These are phyloP conservation scores for Conomelus anceps DNA, from an alignment of 2,888 invertebrate genomes.

Conservation along the genomic window DNA sequence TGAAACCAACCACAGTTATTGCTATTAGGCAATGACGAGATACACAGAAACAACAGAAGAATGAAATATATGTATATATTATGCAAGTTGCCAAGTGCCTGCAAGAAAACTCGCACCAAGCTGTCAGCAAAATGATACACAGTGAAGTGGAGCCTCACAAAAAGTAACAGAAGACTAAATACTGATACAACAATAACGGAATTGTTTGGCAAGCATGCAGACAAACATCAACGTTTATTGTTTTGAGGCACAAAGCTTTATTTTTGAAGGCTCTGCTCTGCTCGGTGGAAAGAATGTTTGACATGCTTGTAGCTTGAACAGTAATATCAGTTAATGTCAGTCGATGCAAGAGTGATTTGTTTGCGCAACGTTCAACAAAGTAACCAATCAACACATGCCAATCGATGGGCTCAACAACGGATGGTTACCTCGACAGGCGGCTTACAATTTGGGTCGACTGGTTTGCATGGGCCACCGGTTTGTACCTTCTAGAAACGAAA, in stretches of 20 bases:
- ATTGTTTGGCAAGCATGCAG: background rate
- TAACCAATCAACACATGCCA: background rate
- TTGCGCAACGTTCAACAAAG: background rate
- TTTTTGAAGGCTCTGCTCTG: background rate
- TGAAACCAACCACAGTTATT: background rate
- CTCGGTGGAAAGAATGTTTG: background rate
- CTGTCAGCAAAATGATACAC: background rate
- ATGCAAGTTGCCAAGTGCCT: background rate
- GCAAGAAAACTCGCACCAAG: too few species aligned
- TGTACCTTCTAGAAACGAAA: conserved; percentile 28
- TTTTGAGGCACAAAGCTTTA: background rate
- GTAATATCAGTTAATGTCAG: background rate
- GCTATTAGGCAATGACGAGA: background rate
- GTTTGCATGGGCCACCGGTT: conserved; percentile 24
- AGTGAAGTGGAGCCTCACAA: background rate
- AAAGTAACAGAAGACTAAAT: background rate
- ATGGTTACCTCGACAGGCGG: conserved; percentile 19
- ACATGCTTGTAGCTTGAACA: background rate
- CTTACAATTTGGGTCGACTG: conserved; percentile 19
- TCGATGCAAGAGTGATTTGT: background rate
- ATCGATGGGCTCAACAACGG: background rate
- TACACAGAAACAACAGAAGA: background rate
- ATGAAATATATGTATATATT: background rate
- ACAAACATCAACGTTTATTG: background rate
- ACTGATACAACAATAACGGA: background rate